Conservation (phyloP, 2,888 invertebrate genomes). For the Drosophila anomelani region DNA sequence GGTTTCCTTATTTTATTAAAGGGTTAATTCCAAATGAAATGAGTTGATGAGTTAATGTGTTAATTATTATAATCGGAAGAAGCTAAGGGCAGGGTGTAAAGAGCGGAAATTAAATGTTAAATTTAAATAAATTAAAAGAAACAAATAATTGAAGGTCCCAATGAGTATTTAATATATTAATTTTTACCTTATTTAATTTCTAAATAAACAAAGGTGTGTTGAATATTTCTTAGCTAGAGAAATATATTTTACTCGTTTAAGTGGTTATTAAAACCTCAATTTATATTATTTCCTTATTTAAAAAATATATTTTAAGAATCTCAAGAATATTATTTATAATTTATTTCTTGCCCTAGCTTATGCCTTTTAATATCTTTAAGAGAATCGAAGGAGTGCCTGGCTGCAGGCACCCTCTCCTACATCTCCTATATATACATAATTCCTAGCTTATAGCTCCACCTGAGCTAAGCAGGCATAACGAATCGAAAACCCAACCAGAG, state of each 20-base stretch:
- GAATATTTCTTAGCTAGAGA: no score
- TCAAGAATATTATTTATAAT: no score
- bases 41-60: conserved; percentile 9
- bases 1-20: neutral
- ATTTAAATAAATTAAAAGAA: neutral
- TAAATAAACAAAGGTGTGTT: neutral
- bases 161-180: no score
- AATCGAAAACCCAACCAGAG: neutral
- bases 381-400: neutral
- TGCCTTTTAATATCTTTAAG: no score
- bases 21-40: conserved; percentile 3
- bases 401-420: conserved; percentile 5
- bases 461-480: conserved; percentile 20
- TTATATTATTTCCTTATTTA: no score
- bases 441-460: conserved; percentile 6
- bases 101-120: neutral
- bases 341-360: no score
- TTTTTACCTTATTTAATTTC: neutral
- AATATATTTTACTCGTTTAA: neutral
- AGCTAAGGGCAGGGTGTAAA: neutral
- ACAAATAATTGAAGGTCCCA: neutral
- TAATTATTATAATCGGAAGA: neutral
- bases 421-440: neutral
- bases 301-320: no score
- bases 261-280: neutral